Evolutionary conservation across 2,888 invertebrate genomes (phyloP), one percentile per base, ranked within the genome.

Genomic region (Nomada hirtipes): DNA sequence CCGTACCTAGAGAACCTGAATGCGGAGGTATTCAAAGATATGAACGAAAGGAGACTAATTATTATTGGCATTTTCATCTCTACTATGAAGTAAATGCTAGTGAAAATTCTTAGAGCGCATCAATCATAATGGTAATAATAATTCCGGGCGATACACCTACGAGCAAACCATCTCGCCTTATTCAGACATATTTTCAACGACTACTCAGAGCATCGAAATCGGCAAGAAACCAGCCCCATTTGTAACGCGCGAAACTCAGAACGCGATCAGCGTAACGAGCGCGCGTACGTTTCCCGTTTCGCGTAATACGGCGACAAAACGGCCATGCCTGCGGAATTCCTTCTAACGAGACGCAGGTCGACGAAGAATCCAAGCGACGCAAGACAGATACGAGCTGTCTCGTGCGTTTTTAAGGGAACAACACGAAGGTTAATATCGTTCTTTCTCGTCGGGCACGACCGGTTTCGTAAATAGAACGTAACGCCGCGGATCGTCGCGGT

Each of bases 391-490:
- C 60, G 60, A 7, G 50, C 15, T 9, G 42, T n/a, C 47, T 29
- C 42, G 36, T 60, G 13, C 47, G 64, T 65, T 71, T 70, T 65
- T 60, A 76, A 71, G 77, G 64, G 59, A 26, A 60, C 47, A 44
- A 29, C 26, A 1, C 76, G 72, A 76, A 70, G 64, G 74, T 82
- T 86, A 76, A 84, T 82, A 86, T 78, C 68, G 79, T 61, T 79
- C 69, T 69, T 70, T 75, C 71, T 42, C 61, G 70, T 57, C 74
- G 50, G 50, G 44, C 65, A 75, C 59, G 78, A 84, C 82, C 82
- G 76, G 82, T 84, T 82, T 81, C 63, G 64, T 65, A 75, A 83
- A 69, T 72, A 78, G 70, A 77, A 77, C 73, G 63, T 44, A 67
- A 74, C 26, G 23, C 52, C 13, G 36, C 60, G 65, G 36, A 18